Evolutionary conservation across 2,797 vertebrate genomes (phyloP).

Genomic region (Myotis daubentonii): DNA sequence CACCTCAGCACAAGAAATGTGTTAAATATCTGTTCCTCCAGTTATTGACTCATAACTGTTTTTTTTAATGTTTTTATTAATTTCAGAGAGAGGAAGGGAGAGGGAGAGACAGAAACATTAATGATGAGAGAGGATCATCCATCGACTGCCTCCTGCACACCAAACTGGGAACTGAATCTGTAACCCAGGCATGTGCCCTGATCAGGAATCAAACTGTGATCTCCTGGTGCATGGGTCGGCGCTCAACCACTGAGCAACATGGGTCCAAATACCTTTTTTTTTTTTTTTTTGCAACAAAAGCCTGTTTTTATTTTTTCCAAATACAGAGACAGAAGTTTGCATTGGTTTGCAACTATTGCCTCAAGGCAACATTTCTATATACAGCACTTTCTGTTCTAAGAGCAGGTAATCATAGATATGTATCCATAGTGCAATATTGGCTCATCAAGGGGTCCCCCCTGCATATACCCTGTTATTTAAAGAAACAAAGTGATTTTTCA

Average conservation of each 20-base stretch:
- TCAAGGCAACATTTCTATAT: constrained; percentile 82
- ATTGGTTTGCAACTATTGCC: constrained; percentile 86
- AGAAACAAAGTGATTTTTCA: constrained; percentile 77
- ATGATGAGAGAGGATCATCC: no score
- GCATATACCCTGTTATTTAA: constrained; percentile 73
- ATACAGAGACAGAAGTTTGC: constrained; percentile 86
- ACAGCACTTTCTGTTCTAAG: constrained; percentile 81
- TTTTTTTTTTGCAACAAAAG: constrained; percentile 78
- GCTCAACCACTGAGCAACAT: no score
- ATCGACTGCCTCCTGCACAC: no score
- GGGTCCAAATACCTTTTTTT: background rate
- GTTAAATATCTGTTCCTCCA: background rate
- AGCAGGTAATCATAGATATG: constrained; percentile 78
- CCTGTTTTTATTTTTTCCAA: constrained; percentile 86
- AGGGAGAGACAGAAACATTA: no score
- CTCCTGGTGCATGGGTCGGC: no score
- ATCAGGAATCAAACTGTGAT: no score
- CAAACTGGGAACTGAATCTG: no score
- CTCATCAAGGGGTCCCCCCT: constrained; percentile 80
- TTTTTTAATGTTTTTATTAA: background rate
- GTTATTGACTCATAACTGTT: background rate
- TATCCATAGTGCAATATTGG: constrained; percentile 82
- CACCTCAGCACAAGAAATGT: background rate
- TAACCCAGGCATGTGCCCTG: no score
- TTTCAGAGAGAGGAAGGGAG: no score